A percentile compares a stretch with the other conserved stretches of the same genome.
Conservation (phyloP, 2,113 vertebrate species). For the Columba janthina region DNA sequence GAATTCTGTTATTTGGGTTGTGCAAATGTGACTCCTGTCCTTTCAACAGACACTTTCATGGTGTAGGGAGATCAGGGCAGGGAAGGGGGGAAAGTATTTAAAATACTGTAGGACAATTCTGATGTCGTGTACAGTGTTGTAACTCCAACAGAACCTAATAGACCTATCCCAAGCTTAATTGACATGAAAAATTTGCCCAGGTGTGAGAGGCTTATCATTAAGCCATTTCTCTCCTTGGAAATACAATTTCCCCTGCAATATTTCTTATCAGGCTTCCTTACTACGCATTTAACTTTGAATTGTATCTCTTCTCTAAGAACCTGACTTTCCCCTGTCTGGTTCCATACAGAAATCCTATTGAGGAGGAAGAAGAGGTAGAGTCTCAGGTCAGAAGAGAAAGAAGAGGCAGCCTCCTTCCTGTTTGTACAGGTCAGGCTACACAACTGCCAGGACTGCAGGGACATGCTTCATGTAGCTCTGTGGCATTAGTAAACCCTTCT, state of each 20-base stretch:
- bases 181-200: not conserved
- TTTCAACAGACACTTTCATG: conserved; percentile 27
- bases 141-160: not conserved
- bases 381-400: not conserved
- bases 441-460: not conserved
- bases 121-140: not conserved
- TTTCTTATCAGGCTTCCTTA: not conserved
- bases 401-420: not conserved
- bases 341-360: not conserved
- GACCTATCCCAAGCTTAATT: not conserved
- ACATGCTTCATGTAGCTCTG: not conserved
- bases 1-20: conserved; percentile 2
- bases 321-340: not conserved
- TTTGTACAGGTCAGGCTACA: not conserved
- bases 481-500: not conserved
- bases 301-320: not conserved
- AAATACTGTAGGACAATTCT: not conserved
- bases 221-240: not conserved
- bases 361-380: not conserved
- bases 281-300: accelerated
- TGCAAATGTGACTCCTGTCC: conserved; percentile 39
- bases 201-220: not conserved
- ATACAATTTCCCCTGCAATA: not conserved
- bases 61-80: not conserved
- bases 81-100: not conserved